phyloP scores from a whole-genome alignment of 2,113 vertebrate species.

The Carassius auratus region DNA sequence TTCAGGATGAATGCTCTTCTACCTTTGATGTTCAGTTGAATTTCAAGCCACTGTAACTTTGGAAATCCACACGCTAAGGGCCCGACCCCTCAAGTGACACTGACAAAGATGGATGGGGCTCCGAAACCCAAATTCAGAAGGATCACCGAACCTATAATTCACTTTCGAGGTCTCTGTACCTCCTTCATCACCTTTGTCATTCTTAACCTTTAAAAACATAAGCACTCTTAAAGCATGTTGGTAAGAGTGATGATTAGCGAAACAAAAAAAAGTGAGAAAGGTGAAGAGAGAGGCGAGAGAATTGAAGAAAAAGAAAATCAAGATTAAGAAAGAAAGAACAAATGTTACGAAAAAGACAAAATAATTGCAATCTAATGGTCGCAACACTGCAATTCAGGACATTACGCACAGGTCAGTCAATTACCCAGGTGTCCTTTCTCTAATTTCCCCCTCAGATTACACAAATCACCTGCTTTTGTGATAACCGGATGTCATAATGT shows the following conservation, averaged over 20 bases:
- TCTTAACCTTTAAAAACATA: not conserved
- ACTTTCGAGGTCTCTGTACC: not conserved
- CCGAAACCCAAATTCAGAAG: not conserved
- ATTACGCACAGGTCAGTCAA: slow-evolving; percentile 42
- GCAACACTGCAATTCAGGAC: slow-evolving; percentile 30
- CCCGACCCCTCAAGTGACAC: slow-evolving; percentile 11
- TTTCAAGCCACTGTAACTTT: slow-evolving; percentile 16
- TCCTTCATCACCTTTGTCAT: not conserved
- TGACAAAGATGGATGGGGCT: not conserved
- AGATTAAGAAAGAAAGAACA: not conserved
- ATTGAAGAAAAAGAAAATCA: not conserved
- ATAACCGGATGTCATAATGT: slow-evolving; percentile 45
- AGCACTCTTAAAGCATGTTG: not conserved
- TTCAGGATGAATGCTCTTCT: slow-evolving; percentile 37
- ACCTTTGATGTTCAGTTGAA: slow-evolving; percentile 43
- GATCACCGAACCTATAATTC: not conserved
- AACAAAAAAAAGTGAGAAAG: not conserved
- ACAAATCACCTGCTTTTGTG: slow-evolving; percentile 34
- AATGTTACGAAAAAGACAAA: slow-evolving; percentile 6
- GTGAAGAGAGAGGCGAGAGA: not conserved
- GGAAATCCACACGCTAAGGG: slow-evolving; percentile 35
- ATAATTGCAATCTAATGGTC: slow-evolving; percentile 50
- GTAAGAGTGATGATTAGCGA: not conserved
- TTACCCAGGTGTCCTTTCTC: slow-evolving; percentile 46
- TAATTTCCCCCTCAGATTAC: slow-evolving; percentile 39